Evolutionary conservation across 2,888 invertebrate species (phyloP), one percentile per base, ranked within the genome.

Genomic region (Meliscaeva auricollis): DNA sequence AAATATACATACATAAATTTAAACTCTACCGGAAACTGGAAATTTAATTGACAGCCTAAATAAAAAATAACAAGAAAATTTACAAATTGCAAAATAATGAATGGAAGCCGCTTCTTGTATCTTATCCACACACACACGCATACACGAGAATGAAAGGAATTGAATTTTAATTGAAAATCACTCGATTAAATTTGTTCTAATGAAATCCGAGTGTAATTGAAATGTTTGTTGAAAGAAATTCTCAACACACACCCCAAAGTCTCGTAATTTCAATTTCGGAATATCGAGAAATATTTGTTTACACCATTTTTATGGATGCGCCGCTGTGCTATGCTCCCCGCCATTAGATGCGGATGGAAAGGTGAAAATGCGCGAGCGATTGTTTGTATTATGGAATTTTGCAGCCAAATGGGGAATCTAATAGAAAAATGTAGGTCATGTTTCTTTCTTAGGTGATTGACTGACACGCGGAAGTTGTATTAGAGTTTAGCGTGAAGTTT

Each of bases 381-480:
- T 69, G 66, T 78, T 68, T 68, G 68, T 64, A 26, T 69, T 72
- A 73, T 70, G 54, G 20, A 56, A 69, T 64, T 78, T 70, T 48
- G 64, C 74, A 66, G 69, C 74, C 74, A 75, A 84, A 75, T 79
- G 79, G 64, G 69, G 79, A 50, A 75, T 73, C 56, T 13, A 26
- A 22, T 5, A 30, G 38, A 13, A 22, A 41, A 60, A 84, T 84
- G 80, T 84, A 70, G 83, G 83, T 84, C 79, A 70, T 74, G 79
- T 75, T 75, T 75, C 74, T 58, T 54, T 66, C n/a, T 46, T 11
- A 72, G 84, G 68, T 80, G 80, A 85, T 84, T 84, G 83, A 84
- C 83, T 50, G 79, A 74, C 74, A 79, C 68, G 84, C 80, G 84
- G 84, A 85, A 80, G 80, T 52, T 56, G 35, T 9, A n/a, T n/a